Base-by-base conservation (phyloP, 2,113 vertebrate species). In the Cryptotis parvus region DNA sequence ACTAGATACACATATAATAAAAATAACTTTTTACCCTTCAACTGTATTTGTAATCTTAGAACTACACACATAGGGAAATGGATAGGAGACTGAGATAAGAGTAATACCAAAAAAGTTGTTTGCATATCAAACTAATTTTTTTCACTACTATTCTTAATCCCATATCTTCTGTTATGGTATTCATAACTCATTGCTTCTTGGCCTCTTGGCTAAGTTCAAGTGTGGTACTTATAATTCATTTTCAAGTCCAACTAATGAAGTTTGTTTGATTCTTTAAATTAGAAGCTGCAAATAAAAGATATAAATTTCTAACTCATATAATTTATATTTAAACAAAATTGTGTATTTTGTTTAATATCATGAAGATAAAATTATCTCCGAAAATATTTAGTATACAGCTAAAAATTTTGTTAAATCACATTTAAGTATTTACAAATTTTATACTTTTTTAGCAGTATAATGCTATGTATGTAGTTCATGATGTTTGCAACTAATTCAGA, bases 81-180 rank as follows among this genome's bases (percentile, higher is more conserved):
- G 49, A 65, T 3, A 79, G 35, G 31, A 84, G 12, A 75, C 8
- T 65, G 4, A n/a, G 24, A 61, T 89, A 74, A 83, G 77, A 26
- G 5, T 72, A 68, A 4, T 68, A 43, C n/a, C n/a, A 24, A 74
- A 78, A 90, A 90, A 66, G 85, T 37, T 74, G 11, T 76, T 26
- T 43, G 6, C 29, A 77, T n/a, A n/a, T n/a, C n/a, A n/a, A n/a
- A n/a, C n/a, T n/a, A n/a, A n/a, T n/a, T n/a, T n/a, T n/a, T n/a
- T n/a, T n/a, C n/a, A n/a, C n/a, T n/a, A n/a, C n/a, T n/a, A n/a
- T 73, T 92, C 43, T 18, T 83, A 80, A 29, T 69, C 24, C 37
- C 0, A 66, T 49, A 49, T 49, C 9, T 76, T 3, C 6, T 70
- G 24, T 83, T 70, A 39, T 37, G 9, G 24, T 58, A 0, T 70